phyloP scores from a whole-genome alignment of 2,797 vertebrate genomes.

The Urosaurus nigricauda region DNA sequence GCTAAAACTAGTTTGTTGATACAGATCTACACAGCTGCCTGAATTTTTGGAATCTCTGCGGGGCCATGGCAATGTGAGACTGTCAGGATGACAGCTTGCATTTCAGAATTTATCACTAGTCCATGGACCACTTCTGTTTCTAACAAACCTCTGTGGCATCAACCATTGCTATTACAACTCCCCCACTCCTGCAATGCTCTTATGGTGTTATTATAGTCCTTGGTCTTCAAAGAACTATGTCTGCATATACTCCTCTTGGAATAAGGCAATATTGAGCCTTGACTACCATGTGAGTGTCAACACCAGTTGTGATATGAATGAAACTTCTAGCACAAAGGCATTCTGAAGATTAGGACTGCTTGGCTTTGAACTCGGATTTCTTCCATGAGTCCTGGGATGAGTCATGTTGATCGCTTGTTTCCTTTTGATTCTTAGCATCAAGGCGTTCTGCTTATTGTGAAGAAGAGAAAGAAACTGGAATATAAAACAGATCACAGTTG shows the following conservation, averaged over 20 bases:
- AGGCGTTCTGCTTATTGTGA: constrained; percentile 30
- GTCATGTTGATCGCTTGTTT: constrained; percentile 24
- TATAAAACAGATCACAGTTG: constrained; percentile 32
- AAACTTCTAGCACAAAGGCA: neutral
- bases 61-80: too few species aligned
- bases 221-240: neutral
- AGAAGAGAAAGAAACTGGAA: constrained; percentile 32
- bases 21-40: too few species aligned
- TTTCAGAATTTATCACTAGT: too few species aligned
- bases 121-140: too few species aligned
- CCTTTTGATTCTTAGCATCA: constrained; percentile 46
- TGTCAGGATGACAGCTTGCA: too few species aligned
- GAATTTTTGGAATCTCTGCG: too few species aligned
- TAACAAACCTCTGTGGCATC: neutral
- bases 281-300: neutral
- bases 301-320: neutral
- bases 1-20: too few species aligned
- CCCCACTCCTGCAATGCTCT: neutral
- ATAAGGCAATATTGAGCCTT: neutral
- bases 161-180: neutral
- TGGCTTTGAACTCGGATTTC: constrained; percentile 8
- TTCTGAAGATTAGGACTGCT: neutral
- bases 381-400: neutral
- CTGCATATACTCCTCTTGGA: neutral
- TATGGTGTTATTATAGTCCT: neutral